Percentiles rank a stretch among this genome's conserved stretches.
Evolutionary conservation across 1,140 invertebrate genomes (phyloP).

Genomic region (Centruroides sculpturatus): DNA sequence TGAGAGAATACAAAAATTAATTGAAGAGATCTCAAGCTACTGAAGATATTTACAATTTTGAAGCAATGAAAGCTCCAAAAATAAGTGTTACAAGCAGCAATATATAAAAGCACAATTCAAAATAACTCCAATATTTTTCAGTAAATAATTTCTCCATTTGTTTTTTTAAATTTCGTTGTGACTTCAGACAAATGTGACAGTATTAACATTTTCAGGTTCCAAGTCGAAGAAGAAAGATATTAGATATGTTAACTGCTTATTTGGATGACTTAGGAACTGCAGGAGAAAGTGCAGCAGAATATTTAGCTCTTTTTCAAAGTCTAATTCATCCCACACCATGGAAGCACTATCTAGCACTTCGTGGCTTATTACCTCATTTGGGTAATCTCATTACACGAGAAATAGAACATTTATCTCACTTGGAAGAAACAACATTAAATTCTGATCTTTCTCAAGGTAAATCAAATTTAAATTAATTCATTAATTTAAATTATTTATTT

Average conservation of each 20-base stretch:
- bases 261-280: conserved; percentile 64
- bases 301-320: conserved; percentile 67
- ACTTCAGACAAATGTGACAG: too few relatives aligned
- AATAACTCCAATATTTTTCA: too few relatives aligned
- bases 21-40: too few relatives aligned
- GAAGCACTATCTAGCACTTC: conserved; percentile 66
- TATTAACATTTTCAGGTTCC: conserved; percentile 13
- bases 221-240: conserved; percentile 35
- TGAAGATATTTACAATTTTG: too few relatives aligned
- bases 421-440: conserved; percentile 81
- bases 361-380: conserved; percentile 65
- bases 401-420: conserved; percentile 65
- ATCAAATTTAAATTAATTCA: not conserved
- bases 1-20: too few relatives aligned
- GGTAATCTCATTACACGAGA: conserved; percentile 73
- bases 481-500: not conserved
- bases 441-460: conserved; percentile 81
- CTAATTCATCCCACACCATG: conserved; percentile 55
- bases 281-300: conserved; percentile 85
- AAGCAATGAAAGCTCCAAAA: too few relatives aligned
- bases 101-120: too few relatives aligned
- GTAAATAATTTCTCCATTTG: too few relatives aligned
- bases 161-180: too few relatives aligned
- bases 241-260: conserved; percentile 76
- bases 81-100: too few relatives aligned